Percentiles rank a stretch among this genome's conserved stretches.
These are phyloP conservation scores for Numida meleagris DNA, from an alignment of 2,113 vertebrate species.

Conservation along the genomic window DNA sequence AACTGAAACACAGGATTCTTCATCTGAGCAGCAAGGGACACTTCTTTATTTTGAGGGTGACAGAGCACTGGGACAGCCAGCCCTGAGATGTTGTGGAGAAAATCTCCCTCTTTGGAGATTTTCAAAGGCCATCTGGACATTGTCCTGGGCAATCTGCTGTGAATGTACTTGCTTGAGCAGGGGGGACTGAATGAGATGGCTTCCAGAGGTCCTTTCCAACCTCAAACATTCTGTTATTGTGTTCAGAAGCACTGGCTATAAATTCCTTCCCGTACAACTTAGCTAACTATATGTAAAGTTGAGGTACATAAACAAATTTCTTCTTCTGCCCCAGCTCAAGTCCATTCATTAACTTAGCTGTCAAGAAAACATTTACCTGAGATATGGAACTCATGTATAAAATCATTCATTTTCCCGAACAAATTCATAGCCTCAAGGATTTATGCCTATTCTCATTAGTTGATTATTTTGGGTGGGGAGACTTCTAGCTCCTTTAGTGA, in stretches of 20 bases:
- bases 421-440: not conserved
- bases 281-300: not conserved
- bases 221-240: not conserved
- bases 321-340: not conserved
- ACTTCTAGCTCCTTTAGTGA: not conserved
- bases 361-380: not conserved
- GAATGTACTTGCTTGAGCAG: not conserved
- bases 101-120: not conserved
- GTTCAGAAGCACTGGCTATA: not conserved
- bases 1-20: not conserved
- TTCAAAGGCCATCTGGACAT: not conserved
- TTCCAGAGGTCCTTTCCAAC: not conserved
- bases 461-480: not conserved
- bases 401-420: not conserved
- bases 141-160: not conserved
- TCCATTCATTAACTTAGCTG: not conserved
- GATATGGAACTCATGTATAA: not conserved
- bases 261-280: not conserved
- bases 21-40: not conserved
- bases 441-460: not conserved
- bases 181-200: not conserved
- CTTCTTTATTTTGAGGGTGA: not conserved
- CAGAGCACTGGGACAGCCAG: not conserved
- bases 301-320: not conserved
- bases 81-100: too few relatives aligned